Percentiles rank a stretch among this genome's conserved stretches.
Conservation (phyloP, 2,888 invertebrate genomes). For the Leptinotarsa tumamoca region DNA sequence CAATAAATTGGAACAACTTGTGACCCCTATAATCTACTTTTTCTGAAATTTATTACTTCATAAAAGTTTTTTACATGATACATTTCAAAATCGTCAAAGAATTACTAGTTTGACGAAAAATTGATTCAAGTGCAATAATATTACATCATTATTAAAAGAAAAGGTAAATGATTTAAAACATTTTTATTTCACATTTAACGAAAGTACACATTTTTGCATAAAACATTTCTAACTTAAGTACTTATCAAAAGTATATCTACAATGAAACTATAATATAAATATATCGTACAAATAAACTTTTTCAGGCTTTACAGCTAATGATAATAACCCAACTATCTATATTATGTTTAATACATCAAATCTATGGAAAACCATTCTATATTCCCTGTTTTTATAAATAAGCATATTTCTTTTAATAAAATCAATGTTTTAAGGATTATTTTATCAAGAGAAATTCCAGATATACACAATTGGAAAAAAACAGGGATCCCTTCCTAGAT, state of each 20-base stretch:
- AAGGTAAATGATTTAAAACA: not conserved
- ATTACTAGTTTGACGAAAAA: not conserved
- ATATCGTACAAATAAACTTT: not conserved
- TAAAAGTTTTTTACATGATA: too few relatives aligned
- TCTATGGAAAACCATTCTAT: not conserved
- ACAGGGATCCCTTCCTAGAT: too few relatives aligned
- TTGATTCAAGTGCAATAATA: not conserved
- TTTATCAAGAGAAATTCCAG: not conserved
- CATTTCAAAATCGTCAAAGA: too few relatives aligned
- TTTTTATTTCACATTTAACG: constrained; percentile 14
- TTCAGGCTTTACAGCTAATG: not conserved
- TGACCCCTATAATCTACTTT: too few relatives aligned
- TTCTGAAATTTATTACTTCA: too few relatives aligned
- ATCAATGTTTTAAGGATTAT: not conserved
- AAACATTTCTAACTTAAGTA: constrained; percentile 14
- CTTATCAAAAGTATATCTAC: constrained; percentile 13
- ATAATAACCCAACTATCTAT: constrained; percentile 1
- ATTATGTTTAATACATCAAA: too few relatives aligned
- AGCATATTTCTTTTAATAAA: too few relatives aligned
- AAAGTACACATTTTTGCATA: constrained; percentile 7
- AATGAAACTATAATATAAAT: not conserved
- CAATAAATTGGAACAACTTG: too few relatives aligned
- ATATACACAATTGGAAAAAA: too few relatives aligned
- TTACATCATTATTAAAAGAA: not conserved
- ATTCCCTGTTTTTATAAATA: not conserved